These are phyloP conservation scores for Argyrosomus regius DNA, from an alignment of 2,797 vertebrate genomes.

Conservation along the genomic window DNA sequence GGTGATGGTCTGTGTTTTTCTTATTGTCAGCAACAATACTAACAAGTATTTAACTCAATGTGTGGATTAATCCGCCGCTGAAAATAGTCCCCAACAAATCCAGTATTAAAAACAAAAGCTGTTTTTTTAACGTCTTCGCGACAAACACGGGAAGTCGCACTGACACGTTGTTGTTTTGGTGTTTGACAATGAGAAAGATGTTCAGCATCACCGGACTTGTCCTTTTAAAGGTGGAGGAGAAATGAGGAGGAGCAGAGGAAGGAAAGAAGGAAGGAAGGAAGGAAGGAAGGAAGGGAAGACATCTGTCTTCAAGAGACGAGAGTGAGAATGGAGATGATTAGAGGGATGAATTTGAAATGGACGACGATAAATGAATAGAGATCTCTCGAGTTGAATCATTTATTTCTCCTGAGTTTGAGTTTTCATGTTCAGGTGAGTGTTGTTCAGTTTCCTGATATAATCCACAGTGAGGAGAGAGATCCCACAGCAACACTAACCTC, in stretches of 20 bases:
- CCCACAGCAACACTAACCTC: slow-evolving; percentile 33
- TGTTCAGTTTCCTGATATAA: slow-evolving; percentile 22
- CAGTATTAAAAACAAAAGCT: background rate
- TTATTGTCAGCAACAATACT: background rate
- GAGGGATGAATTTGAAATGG: background rate
- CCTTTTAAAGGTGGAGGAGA: background rate
- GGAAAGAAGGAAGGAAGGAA: background rate
- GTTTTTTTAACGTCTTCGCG: background rate
- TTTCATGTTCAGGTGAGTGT: slow-evolving; percentile 42
- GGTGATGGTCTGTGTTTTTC: background rate
- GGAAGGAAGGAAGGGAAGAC: background rate
- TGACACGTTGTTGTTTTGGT: background rate
- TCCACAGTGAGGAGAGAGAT: background rate
- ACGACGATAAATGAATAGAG: background rate
- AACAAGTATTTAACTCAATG: no score
- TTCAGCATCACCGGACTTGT: background rate
- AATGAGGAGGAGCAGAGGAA: background rate
- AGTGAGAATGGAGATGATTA: background rate
- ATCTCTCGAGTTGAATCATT: background rate
- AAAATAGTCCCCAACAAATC: background rate
- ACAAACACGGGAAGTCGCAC: background rate
- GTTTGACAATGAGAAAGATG: background rate
- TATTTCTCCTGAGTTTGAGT: slow-evolving; percentile 42
- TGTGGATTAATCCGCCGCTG: background rate
- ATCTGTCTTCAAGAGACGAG: background rate